Base-by-base conservation (phyloP, 2,797 vertebrate genomes). In the Coracias cyanogaster region DNA sequence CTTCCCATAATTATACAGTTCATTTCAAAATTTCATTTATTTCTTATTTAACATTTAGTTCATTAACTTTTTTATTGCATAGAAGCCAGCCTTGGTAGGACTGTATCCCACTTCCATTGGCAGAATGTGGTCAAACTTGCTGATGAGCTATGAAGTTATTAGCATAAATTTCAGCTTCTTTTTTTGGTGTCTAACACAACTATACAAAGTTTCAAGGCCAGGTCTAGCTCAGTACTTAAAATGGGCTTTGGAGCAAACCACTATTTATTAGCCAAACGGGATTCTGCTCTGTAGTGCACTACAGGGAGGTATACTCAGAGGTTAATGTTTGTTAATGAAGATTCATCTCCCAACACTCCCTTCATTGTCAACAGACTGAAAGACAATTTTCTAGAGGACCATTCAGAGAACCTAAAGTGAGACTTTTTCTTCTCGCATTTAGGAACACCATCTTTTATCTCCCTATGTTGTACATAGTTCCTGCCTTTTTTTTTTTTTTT, bases 311-410 rank as follows among this genome's bases (percentile, higher is more conserved):
- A 80, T 55, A 81, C 62, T 77, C 26, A 77, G 51, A 90, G 26
- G 80, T 82, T 55, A 83, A 79, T 66, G 62, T 60, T 92, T 83
- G 76, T 48, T 88, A 67, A 86, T 22, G 88, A 94, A 90, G 87
- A 93, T 58, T 70, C 70, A 95, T 95, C 86, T 92, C 70, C 94
- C 82, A 88, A 43, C 54, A 55, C 58, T 84, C 77, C 76, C 41
- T 86, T 72, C 73, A 45, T 11, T 86, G 82, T 95, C 73, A 95
- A 84, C 5, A 91, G 67, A 71, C 49, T 52, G 77, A 91, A 90
- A 76, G 24, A 86, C 28, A 51, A 55, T 86, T 94, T 94, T 66
- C 82, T 89, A 90, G 84, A 93, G 62, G 55, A 84, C 66, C 35
- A 39, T 65, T 93, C 62, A 92, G 77, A 84, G 37, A 58, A 79